Percentiles rank a stretch among this genome's conserved stretches.
Conservation (phyloP, 2,888 invertebrate genomes). For the Trachelus stipa region DNA sequence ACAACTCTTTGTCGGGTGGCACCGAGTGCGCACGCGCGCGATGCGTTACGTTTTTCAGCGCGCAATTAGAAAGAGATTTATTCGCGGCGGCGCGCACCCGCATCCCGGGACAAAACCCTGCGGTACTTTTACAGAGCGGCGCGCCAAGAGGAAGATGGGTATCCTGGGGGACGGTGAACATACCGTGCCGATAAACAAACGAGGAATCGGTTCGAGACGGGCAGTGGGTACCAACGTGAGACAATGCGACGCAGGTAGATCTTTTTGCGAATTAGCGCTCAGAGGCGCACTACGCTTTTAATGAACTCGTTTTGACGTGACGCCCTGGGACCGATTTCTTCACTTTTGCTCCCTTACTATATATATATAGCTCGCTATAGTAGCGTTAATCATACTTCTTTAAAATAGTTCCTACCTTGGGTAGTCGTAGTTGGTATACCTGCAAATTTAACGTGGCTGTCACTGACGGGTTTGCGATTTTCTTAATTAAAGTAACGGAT, state of each 20-base stretch:
- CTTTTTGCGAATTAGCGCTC: constrained; percentile 29
- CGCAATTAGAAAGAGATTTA: constrained; percentile 64
- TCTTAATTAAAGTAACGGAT: constrained; percentile 54
- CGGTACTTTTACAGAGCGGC: constrained; percentile 6
- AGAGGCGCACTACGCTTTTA: constrained; percentile 48
- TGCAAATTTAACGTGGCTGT: too few relatives aligned
- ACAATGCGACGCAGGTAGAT: constrained; percentile 37
- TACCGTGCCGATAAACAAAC: constrained; percentile 24
- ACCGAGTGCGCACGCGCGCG: constrained; percentile 35
- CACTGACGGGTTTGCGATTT: background rate
- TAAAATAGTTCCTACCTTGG: too few relatives aligned
- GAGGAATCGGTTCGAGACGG: constrained; percentile 13
- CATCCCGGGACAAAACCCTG: constrained; percentile 10
- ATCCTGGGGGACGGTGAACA: constrained; percentile 14
- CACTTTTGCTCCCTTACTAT: constrained; percentile 9
- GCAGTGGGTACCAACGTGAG: constrained; percentile 34
- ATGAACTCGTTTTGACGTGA: constrained; percentile 61
- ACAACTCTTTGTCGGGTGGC: constrained; percentile 56
- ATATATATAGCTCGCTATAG: background rate
- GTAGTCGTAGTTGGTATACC: too few relatives aligned
- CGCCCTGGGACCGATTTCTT: constrained; percentile 33
- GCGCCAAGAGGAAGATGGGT: constrained; percentile 15
- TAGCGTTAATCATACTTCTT: too few relatives aligned
- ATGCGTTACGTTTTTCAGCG: constrained; percentile 50
- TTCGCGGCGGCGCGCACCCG: constrained; percentile 50